Evolutionary conservation across 1,140 invertebrate species (phyloP).

Genomic region (Pseudobourletiella spinata): DNA sequence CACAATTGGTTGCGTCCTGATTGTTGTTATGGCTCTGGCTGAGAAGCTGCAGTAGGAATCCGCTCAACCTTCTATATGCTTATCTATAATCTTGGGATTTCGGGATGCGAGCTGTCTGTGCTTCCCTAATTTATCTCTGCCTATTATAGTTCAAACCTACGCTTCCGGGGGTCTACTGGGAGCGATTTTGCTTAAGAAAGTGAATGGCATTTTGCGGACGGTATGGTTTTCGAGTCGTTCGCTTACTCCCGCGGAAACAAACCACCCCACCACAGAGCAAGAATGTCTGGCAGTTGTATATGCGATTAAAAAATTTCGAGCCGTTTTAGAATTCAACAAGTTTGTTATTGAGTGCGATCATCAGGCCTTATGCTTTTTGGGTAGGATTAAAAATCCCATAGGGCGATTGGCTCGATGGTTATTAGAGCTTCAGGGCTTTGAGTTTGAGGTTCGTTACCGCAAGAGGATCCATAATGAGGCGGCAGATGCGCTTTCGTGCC

Average conservation of each 20-base stretch:
- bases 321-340: conserved; percentile 36
- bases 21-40: no score
- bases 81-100: no score
- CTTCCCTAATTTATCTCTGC: conserved; percentile 34
- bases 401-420: conserved; percentile 28
- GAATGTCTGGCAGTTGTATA: conserved; percentile 47
- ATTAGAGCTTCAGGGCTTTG: conserved; percentile 22
- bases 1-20: no score
- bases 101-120: conserved; percentile 17
- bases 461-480: neutral
- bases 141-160: conserved; percentile 37
- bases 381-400: conserved; percentile 20
- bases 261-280: no score
- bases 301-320: conserved; percentile 42
- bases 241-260: conserved; percentile 41
- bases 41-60: no score
- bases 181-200: conserved; percentile 36
- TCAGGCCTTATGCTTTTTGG: conserved; percentile 43
- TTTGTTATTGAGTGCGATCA: conserved; percentile 49
- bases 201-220: conserved; percentile 36
- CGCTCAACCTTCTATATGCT: no score
- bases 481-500: neutral
- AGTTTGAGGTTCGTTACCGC: conserved; percentile 33
- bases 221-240: conserved; percentile 36
- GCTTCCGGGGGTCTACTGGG: conserved; percentile 37